phyloP scores from a whole-genome alignment of 2,797 vertebrate species.

The Nothura maculosa region DNA sequence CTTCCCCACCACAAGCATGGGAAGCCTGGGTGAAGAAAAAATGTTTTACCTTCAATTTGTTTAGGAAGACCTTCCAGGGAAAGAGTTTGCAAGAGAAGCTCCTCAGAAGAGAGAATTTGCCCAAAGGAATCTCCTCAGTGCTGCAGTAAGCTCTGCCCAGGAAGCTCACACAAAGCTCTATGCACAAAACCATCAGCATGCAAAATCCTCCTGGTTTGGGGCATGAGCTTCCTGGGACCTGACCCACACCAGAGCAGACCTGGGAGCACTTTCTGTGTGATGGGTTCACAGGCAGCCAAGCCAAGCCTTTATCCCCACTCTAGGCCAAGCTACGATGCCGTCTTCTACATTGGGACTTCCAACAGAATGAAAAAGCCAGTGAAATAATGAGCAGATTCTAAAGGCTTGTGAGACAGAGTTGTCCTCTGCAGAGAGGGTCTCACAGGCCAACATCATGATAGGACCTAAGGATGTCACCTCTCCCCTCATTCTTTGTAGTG shows the following conservation, averaged over 20 bases:
- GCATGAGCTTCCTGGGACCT: not conserved
- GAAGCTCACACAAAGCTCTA: not conserved
- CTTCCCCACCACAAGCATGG: fast-evolving
- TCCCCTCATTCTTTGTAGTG: constrained; percentile 24
- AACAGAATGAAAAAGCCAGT: not conserved
- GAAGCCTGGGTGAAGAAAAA: not conserved
- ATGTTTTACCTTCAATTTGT: not conserved
- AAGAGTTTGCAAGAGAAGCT: not conserved
- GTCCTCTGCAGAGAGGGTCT: not conserved
- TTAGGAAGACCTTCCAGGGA: not conserved
- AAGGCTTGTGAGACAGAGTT: not conserved
- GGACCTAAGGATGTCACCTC: not conserved
- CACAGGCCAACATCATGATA: not conserved
- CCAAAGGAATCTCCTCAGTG: not conserved
- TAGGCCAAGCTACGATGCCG: not conserved
- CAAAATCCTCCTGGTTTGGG: not conserved
- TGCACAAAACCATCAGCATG: fast-evolving
- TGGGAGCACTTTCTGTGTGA: not conserved
- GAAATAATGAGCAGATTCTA: not conserved
- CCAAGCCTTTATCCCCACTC: not conserved
- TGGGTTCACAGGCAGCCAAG: not conserved
- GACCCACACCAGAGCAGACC: not conserved
- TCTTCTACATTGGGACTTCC: not conserved
- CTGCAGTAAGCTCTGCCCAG: fast-evolving
- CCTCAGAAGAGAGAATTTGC: not conserved